A percentile compares a stretch with the other conserved stretches of the same genome.
These are phyloP conservation scores for Coptotermes formosanus DNA, from an alignment of 1,140 invertebrate species.

Conservation along the genomic window DNA sequence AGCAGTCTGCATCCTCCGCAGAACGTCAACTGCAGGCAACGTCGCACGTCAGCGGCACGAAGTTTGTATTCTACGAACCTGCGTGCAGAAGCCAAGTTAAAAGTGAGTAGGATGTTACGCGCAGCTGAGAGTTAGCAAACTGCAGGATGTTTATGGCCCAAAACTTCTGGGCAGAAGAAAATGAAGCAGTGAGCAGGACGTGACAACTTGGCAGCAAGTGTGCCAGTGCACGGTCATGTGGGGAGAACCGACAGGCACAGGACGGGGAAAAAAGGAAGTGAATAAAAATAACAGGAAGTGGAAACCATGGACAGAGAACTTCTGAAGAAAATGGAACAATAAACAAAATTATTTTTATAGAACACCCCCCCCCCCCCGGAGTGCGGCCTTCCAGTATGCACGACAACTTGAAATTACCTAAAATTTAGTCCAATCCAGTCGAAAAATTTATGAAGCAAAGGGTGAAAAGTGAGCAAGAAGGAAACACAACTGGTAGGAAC, in stretches of 20 bases:
- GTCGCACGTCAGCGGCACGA: no score
- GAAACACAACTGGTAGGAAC: neutral
- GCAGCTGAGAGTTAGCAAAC: neutral
- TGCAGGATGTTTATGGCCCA: neutral
- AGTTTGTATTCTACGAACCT: no score
- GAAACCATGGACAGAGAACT: neutral
- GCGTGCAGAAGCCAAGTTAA: no score
- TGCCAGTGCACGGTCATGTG: neutral
- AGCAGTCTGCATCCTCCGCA: no score
- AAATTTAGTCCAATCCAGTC: neutral
- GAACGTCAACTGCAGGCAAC: no score
- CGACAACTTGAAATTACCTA: neutral
- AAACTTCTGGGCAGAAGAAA: neutral
- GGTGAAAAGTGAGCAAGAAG: neutral
- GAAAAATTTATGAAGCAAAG: neutral
- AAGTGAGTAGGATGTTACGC: no score
- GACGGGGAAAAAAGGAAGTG: neutral
- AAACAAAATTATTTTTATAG: neutral
- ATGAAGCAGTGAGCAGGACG: neutral
- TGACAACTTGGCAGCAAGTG: neutral
- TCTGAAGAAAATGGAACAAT: neutral
- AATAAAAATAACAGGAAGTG: neutral
- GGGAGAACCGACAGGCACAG: neutral
- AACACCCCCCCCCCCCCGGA: neutral
- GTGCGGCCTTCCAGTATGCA: neutral